A percentile compares a stretch with the other conserved stretches of the same genome.
Conservation (phyloP, 2,797 vertebrate genomes). For the Taeniopygia guttata region DNA sequence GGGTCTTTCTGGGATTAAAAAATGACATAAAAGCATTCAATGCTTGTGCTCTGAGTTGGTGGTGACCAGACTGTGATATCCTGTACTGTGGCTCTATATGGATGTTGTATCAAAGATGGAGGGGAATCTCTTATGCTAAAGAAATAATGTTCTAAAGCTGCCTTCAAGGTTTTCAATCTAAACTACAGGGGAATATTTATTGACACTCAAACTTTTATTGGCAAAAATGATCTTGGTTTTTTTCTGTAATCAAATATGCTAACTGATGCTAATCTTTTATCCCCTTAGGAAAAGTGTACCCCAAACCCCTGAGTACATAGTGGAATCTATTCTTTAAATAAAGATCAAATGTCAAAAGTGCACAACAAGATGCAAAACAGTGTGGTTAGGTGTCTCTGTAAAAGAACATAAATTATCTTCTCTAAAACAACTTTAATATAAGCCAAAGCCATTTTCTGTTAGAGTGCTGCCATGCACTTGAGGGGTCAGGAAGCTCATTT, state of each 20-base stretch:
- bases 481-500: constrained; percentile 67
- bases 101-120: not conserved
- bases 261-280: not conserved
- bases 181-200: not conserved
- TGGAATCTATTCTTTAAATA: not conserved
- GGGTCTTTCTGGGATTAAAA: not conserved
- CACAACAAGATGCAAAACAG: not conserved
- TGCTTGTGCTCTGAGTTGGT: not conserved
- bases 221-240: not conserved
- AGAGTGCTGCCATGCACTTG: not conserved
- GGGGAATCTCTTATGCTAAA: not conserved
- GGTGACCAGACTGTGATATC: not conserved
- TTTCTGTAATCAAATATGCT: not conserved
- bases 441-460: not conserved
- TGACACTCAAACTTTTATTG: not conserved
- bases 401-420: not conserved
- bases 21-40: not conserved
- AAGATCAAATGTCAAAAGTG: not conserved
- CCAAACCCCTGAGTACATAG: not conserved
- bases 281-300: rapidly evolving
- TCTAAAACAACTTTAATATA: not conserved
- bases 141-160: not conserved
- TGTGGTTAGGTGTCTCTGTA: not conserved
- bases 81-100: not conserved
- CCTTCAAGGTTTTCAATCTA: not conserved